Conservation (phyloP, 2,888 invertebrate species). For the Zootermopsis nevadensis region DNA sequence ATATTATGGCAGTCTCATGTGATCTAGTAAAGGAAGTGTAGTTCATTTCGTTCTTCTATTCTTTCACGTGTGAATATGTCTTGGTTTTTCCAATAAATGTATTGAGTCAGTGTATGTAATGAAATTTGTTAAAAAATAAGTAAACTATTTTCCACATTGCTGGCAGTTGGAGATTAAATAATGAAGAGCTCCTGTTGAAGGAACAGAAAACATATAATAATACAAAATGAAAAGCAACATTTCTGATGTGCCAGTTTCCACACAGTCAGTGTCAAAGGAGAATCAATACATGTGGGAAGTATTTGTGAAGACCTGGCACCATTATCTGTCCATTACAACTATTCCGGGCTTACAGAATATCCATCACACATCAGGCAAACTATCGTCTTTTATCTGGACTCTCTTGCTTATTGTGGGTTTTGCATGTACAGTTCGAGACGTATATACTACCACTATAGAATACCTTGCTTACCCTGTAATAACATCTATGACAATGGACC, state of each 20-base stretch:
- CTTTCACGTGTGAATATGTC: too few relatives aligned
- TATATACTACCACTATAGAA: constrained; percentile 48
- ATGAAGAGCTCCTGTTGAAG: too few relatives aligned
- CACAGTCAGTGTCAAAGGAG: background rate
- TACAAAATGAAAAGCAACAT: background rate
- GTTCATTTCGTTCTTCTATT: too few relatives aligned
- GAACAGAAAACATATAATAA: background rate
- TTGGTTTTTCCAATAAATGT: too few relatives aligned
- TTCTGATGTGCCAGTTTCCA: background rate
- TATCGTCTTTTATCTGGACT: constrained; percentile 48
- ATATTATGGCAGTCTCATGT: too few relatives aligned
- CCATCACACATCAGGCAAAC: constrained; percentile 45
- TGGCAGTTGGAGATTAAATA: too few relatives aligned
- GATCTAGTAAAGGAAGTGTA: too few relatives aligned
- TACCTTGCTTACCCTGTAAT: constrained; percentile 53
- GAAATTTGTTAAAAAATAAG: too few relatives aligned
- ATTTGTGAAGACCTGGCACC: constrained; percentile 13
- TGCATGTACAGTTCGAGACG: constrained; percentile 51
- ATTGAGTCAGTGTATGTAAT: too few relatives aligned
- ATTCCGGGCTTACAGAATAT: constrained; percentile 52
- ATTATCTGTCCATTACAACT: constrained; percentile 34
- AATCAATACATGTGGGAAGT: constrained; percentile 16
- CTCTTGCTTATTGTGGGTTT: constrained; percentile 48
- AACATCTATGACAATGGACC: constrained; percentile 51
- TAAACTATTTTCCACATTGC: too few relatives aligned